Conservation (phyloP, 2,888 invertebrate genomes). For the Reticulitermes lucifugus region DNA sequence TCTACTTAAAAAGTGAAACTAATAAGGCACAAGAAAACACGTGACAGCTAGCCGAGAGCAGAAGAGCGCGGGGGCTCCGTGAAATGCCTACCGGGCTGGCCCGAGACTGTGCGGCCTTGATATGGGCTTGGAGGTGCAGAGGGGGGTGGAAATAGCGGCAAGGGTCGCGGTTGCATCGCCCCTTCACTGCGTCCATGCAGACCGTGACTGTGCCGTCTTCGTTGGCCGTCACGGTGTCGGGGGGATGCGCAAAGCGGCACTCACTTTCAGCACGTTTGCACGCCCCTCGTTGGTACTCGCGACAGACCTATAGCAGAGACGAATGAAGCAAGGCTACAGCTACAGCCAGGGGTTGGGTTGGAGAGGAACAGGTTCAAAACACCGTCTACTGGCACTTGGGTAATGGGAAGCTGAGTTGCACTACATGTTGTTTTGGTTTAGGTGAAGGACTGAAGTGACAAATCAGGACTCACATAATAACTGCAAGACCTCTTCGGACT, state of each 20-base stretch:
- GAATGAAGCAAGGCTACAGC: constrained; percentile 68
- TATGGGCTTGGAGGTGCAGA: constrained; percentile 99
- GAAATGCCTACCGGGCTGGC: constrained; percentile 82
- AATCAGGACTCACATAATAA: not conserved
- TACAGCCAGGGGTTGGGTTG: constrained; percentile 63
- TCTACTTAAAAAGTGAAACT: constrained; percentile 52
- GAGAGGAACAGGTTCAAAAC: constrained; percentile 24
- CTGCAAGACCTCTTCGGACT: not conserved
- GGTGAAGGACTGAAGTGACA: not conserved
- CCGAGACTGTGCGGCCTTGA: constrained; percentile 97
- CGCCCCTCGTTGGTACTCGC: constrained; percentile 98
- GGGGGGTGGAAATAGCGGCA: constrained; percentile 99
- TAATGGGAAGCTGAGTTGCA: constrained; percentile 31
- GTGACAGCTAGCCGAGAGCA: constrained; percentile 54
- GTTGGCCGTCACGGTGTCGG: constrained; percentile 95
- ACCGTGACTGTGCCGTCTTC: constrained; percentile 99
- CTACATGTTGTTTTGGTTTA: constrained; percentile 7
- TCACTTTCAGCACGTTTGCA: constrained; percentile 97
- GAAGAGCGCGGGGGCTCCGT: constrained; percentile 54
- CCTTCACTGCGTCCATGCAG: constrained; percentile 99
- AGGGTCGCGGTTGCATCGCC: constrained; percentile 98
- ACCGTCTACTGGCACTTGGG: constrained; percentile 31
- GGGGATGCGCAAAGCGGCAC: constrained; percentile 99
- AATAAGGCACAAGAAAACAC: constrained; percentile 51
- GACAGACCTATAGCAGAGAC: constrained; percentile 71